These are phyloP conservation scores for Suncus etruscus DNA, from an alignment of 2,113 vertebrate species.

Conservation along the genomic window DNA sequence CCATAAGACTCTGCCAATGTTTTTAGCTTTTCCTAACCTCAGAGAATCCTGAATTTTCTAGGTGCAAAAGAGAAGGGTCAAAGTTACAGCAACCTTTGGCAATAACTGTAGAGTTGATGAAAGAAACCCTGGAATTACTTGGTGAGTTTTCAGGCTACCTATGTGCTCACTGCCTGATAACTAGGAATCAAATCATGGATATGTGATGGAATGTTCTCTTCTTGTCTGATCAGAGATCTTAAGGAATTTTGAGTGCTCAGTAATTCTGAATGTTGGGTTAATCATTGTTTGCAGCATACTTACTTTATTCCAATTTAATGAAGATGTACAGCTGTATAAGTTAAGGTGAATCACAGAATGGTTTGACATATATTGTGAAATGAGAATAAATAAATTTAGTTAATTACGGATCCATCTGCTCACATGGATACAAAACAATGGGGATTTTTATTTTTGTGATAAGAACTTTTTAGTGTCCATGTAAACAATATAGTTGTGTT, in stretches of 20 bases:
- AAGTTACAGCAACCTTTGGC: not conserved
- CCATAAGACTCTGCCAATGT: too few species aligned
- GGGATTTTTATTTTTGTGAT: not conserved
- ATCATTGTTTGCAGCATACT: not conserved
- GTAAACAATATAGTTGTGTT: not conserved
- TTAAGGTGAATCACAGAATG: not conserved
- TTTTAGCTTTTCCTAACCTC: too few species aligned
- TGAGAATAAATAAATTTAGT: not conserved
- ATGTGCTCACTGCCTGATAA: not conserved
- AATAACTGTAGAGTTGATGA: slow-evolving; percentile 50
- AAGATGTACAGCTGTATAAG: not conserved
- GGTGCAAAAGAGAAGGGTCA: too few species aligned
- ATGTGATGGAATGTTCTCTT: slow-evolving; percentile 76
- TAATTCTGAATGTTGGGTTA: not conserved
- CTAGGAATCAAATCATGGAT: slow-evolving; percentile 54
- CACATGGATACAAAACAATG: not conserved
- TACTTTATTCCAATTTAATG: not conserved
- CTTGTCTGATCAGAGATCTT: slow-evolving; percentile 80
- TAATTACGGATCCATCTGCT: not conserved
- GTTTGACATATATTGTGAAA: not conserved
- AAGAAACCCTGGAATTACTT: slow-evolving; percentile 24
- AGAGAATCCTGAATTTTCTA: too few species aligned
- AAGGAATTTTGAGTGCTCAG: slow-evolving; percentile 84
- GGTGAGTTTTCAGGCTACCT: not conserved
- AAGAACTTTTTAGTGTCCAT: not conserved